Percentiles rank a stretch among this genome's conserved stretches.
Conservation (phyloP, 2,888 invertebrate species). For the Polydrusus tereticollis region DNA sequence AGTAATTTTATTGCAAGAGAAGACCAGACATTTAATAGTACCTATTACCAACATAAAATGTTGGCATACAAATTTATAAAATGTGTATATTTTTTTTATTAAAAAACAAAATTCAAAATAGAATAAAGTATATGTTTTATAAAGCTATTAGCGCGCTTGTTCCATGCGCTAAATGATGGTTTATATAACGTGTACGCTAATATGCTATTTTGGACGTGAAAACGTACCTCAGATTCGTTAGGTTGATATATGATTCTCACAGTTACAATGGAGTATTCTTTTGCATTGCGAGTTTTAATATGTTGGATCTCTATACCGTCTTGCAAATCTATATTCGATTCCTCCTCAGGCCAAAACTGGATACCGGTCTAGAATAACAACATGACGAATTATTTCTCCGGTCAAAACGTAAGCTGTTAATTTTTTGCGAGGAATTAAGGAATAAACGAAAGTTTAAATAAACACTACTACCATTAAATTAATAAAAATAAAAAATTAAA, state of each 20-base stretch:
- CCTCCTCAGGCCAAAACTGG: constrained; percentile 48
- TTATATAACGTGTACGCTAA: background rate
- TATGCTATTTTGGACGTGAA: background rate
- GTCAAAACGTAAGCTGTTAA: no score
- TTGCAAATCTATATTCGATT: constrained; percentile 29
- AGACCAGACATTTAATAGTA: no score
- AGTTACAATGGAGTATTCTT: constrained; percentile 34
- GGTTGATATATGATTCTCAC: constrained; percentile 17
- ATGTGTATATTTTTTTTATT: background rate
- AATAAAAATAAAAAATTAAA: no score
- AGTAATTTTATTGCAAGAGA: no score
- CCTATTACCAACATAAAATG: no score
- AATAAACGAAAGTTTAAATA: no score
- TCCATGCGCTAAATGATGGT: background rate
- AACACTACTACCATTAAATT: no score
- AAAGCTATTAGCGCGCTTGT: no score
- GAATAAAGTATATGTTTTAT: no score
- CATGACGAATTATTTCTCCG: background rate
- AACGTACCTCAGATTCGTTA: constrained; percentile 15
- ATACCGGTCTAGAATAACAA: constrained; percentile 38
- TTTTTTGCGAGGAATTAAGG: no score
- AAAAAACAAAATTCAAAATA: no score
- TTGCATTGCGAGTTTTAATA: constrained; percentile 28
- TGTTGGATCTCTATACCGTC: constrained; percentile 43
- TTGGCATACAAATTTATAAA: no score